Evolutionary conservation across 2,888 invertebrate species (phyloP).

Genomic region (Trimorus sp.): DNA sequence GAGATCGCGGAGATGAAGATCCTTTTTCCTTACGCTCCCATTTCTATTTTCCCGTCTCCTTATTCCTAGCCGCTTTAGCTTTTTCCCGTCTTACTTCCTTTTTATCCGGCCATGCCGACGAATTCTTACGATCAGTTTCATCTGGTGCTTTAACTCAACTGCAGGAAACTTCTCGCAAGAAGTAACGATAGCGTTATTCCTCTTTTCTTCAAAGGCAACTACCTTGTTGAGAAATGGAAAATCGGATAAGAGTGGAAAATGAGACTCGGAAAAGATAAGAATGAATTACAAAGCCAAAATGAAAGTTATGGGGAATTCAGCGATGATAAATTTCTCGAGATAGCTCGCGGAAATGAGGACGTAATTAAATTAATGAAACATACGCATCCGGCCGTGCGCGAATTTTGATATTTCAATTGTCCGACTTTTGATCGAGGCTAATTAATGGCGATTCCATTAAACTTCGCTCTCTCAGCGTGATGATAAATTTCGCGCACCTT

Average conservation of each 20-base stretch:
- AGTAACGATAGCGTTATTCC: slow-evolving; percentile 67
- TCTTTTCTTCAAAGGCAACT: slow-evolving; percentile 65
- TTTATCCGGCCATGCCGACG: slow-evolving; percentile 61
- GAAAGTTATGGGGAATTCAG: slow-evolving; percentile 56
- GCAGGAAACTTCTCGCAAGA: slow-evolving; percentile 74
- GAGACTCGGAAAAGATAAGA: slow-evolving; percentile 65
- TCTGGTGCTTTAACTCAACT: slow-evolving; percentile 73
- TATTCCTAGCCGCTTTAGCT: slow-evolving; percentile 41
- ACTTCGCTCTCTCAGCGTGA: neutral
- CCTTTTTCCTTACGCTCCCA: slow-evolving; percentile 51
- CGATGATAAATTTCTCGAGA: slow-evolving; percentile 52
- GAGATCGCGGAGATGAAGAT: slow-evolving; percentile 68
- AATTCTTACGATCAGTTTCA: slow-evolving; percentile 77
- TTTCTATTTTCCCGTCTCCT: slow-evolving; percentile 69
- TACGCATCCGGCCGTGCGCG: slow-evolving; percentile 15
- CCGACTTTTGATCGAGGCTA: slow-evolving; percentile 1
- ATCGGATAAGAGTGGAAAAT: slow-evolving; percentile 65
- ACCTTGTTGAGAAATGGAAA: slow-evolving; percentile 64
- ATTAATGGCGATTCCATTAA: slow-evolving; percentile 7
- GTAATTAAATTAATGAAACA: slow-evolving; percentile 49
- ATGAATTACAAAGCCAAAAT: slow-evolving; percentile 66
- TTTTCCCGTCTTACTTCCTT: slow-evolving; percentile 54
- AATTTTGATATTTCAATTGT: slow-evolving; percentile 35
- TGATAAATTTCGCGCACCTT: slow-evolving; percentile 6
- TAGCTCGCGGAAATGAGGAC: slow-evolving; percentile 22